Percentiles rank a stretch among this genome's conserved stretches.
phyloP scores from a whole-genome alignment of 2,797 vertebrate species.

The Etheostoma nigrum region DNA sequence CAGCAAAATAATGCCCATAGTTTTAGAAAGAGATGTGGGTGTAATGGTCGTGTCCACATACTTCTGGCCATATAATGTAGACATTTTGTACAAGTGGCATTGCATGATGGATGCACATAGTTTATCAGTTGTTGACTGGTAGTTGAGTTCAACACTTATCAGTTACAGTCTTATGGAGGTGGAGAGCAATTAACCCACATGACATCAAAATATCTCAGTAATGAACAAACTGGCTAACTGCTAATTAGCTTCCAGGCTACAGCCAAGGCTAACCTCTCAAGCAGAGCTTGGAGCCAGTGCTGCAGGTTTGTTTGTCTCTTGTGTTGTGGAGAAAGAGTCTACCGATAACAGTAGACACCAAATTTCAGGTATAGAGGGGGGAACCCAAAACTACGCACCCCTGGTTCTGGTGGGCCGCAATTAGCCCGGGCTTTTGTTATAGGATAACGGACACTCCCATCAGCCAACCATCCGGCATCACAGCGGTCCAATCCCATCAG shows the following conservation, averaged over 20 bases:
- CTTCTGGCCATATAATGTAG: slow-evolving; percentile 15
- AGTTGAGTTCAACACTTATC: slow-evolving; percentile 29
- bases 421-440: slow-evolving; percentile 85
- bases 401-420: slow-evolving; percentile 88
- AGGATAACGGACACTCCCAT: slow-evolving; percentile 92
- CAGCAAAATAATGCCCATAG: slow-evolving; percentile 10
- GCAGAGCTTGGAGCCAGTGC: slow-evolving; percentile 37
- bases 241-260: slow-evolving; percentile 31
- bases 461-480: slow-evolving; percentile 91
- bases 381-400: slow-evolving; percentile 91
- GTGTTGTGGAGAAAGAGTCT: slow-evolving; percentile 23
- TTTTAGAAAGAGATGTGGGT: slow-evolving; percentile 5
- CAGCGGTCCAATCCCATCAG: slow-evolving; percentile 90
- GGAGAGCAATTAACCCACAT: neutral
- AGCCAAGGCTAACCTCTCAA: slow-evolving; percentile 31
- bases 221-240: slow-evolving; percentile 34
- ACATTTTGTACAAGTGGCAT: slow-evolving; percentile 1
- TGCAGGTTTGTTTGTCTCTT: slow-evolving; percentile 9
- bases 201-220: slow-evolving; percentile 29
- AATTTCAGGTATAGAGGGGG: slow-evolving; percentile 82
- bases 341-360: slow-evolving; percentile 91
- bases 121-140: slow-evolving; percentile 27
- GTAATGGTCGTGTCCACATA: slow-evolving; percentile 14
- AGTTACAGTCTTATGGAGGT: slow-evolving; percentile 19
- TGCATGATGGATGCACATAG: slow-evolving; percentile 4